These are phyloP conservation scores for Phyto melanocephala DNA, from an alignment of 2,888 invertebrate species.

Conservation along the genomic window DNA sequence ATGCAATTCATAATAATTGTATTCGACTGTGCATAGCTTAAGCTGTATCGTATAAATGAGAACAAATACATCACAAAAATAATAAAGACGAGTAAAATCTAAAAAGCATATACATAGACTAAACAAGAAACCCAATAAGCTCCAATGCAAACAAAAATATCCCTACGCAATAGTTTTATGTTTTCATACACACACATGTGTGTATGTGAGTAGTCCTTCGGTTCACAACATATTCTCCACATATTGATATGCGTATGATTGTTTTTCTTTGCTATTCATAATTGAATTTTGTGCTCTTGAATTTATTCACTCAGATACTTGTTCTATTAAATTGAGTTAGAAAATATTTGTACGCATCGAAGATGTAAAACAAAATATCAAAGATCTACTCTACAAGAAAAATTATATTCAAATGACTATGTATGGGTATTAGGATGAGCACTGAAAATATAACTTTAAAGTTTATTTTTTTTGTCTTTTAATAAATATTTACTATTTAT, in stretches of 20 bases:
- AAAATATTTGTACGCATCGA: conserved; percentile 21
- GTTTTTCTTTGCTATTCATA: conserved; percentile 29
- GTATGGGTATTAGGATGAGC: too few relatives aligned
- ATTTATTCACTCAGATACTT: conserved; percentile 31
- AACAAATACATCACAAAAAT: neutral
- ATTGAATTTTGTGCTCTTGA: conserved; percentile 35
- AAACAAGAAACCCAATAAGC: neutral
- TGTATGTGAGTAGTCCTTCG: too few relatives aligned
- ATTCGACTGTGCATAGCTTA: neutral
- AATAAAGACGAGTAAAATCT: conserved; percentile 2
- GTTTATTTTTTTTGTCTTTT: too few relatives aligned
- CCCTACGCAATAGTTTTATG: neutral
- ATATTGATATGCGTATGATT: neutral
- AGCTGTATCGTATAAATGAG: neutral
- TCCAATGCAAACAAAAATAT: neutral
- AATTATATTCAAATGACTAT: neutral
- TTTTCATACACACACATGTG: neutral
- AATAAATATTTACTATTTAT: too few relatives aligned
- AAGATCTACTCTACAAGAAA: neutral
- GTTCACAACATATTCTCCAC: too few relatives aligned
- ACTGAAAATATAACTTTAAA: too few relatives aligned
- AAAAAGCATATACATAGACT: conserved; percentile 1
- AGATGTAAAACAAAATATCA: conserved; percentile 21
- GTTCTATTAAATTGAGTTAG: conserved; percentile 49
- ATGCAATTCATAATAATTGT: neutral